Base-by-base conservation (phyloP, 1,140 invertebrate genomes). In the Halotydeus destructor region DNA sequence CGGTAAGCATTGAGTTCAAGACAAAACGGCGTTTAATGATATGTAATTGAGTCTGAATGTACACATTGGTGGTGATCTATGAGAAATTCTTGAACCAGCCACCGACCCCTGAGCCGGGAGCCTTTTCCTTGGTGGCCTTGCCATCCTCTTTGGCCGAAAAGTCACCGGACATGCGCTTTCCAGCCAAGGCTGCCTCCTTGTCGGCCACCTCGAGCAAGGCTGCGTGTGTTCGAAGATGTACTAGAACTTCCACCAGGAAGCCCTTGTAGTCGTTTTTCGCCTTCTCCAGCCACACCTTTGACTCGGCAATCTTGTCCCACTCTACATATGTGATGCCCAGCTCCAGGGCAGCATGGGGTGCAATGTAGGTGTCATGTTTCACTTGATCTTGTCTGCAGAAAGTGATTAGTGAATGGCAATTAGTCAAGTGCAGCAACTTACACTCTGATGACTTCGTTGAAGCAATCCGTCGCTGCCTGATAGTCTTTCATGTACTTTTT, bases 311-410 rank as follows among this genome's bases (percentile, higher is more conserved):
- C 25, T 78, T 66, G 11, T 72, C 73, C 47, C 75, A 64, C 26
- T 72, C 62, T 53, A 75, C 66, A 54, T 76, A 70, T 9, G 86
- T 60, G 46, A 85, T 63, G 11, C 77, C 85, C 36, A 88, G 59
- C 61, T 96, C 88, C 16, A 83, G 76, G 21, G 74, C 67, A 1
- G 84, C 71, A 59, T 81, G 91, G 4, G 89, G 85, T 24, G 81
- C 62, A 19, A 94, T 57, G 59, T 83, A 89, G 0, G 68, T 69
- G 57, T 93, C 84, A 46, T 81, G 75, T 45, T 76, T 74, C 19
- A 93, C 69, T 38, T 72, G 67, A 50, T 76, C 79, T 51, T 83
- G 78, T 47, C 78, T 60, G 41, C 40, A 36, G 27, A 38, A 50
- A 31, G n/a, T n/a, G n/a, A n/a, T n/a, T n/a, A n/a, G n/a, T n/a